Conservation (phyloP, 2,113 vertebrate species). For the Piprites chloris region DNA sequence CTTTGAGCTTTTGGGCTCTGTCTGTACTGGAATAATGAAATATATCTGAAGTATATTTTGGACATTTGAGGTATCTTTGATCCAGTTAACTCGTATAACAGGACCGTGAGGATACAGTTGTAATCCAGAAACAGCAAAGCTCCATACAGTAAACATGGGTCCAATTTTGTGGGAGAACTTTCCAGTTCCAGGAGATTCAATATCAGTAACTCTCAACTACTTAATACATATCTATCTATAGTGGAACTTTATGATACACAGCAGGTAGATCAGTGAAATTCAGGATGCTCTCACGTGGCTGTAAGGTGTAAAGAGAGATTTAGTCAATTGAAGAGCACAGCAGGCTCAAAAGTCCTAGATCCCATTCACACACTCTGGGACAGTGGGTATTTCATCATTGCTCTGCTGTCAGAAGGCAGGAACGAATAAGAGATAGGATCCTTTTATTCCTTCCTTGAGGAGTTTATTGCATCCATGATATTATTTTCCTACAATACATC, state of each 20-base stretch:
- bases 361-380: not conserved
- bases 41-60: not conserved
- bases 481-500: not conserved
- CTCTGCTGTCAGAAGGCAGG: not conserved
- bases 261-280: not conserved
- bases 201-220: not conserved
- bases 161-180: not conserved
- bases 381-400: not conserved
- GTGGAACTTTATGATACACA: not conserved
- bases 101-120: not conserved
- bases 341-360: not conserved
- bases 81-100: not conserved
- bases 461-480: not conserved
- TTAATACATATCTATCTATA: not conserved
- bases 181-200: not conserved
- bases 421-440: not conserved
- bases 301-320: not conserved
- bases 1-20: not conserved
- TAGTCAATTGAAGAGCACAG: not conserved
- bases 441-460: not conserved
- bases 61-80: not conserved
- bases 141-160: not conserved
- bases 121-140: not conserved
- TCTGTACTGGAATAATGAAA: not conserved
- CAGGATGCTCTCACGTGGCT: not conserved